Evolutionary conservation across 2,888 invertebrate species (phyloP).

Genomic region (Zaprionus lineosus): DNA sequence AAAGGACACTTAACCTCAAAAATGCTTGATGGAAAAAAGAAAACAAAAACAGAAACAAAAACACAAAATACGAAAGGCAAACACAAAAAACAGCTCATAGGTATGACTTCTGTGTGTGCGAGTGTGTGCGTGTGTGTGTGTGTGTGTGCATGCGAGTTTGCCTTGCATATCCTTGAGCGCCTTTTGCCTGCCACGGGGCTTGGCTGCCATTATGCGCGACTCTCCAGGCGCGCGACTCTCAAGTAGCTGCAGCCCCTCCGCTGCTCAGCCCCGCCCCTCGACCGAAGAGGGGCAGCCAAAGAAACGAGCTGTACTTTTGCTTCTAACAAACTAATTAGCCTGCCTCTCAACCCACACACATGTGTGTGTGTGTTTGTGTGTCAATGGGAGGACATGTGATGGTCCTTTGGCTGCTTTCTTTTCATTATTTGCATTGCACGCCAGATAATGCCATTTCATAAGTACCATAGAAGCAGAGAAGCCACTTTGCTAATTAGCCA

Average conservation of each 20-base stretch:
- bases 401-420: conserved; percentile 62
- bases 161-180: conserved; percentile 73
- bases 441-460: conserved; percentile 77
- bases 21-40: conserved; percentile 68
- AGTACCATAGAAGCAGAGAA: conserved; percentile 58
- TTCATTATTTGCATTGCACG: conserved; percentile 67
- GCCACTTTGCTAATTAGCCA: conserved; percentile 72
- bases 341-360: conserved; percentile 15
- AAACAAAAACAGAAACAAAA: conserved; percentile 32
- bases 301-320: conserved; percentile 50
- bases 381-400: conserved; percentile 27
- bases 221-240: conserved; percentile 60
- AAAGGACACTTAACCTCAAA: conserved; percentile 79
- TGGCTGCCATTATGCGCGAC: conserved; percentile 61
- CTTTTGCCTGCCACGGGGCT: conserved; percentile 57
- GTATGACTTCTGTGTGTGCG: conserved; percentile 20
- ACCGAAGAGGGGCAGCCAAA: conserved; percentile 45
- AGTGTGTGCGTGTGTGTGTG: conserved; percentile 21
- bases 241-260: conserved; percentile 62
- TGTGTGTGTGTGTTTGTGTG: conserved; percentile 16
- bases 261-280: conserved; percentile 20
- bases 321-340: conserved; percentile 75
- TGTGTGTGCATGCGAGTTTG: conserved; percentile 31
- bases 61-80: conserved; percentile 20
- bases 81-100: conserved; percentile 31